Conservation (phyloP, 2,113 vertebrate genomes). For the Ibidorhyncha struthersii region DNA sequence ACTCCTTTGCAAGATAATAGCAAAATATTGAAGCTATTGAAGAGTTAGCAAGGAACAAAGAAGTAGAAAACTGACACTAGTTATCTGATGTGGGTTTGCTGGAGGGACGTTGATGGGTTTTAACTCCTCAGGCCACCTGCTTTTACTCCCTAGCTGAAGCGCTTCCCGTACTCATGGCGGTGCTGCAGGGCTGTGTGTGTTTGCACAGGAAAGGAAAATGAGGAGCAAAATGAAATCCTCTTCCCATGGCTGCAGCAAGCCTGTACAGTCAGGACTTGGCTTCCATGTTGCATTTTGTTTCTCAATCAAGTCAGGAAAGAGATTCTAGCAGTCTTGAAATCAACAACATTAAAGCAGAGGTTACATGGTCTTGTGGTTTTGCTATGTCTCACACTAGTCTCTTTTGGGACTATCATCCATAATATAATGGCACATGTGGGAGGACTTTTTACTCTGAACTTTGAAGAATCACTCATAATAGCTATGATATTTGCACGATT, state of each 20-base stretch:
- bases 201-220: neutral
- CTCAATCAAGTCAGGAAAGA: neutral
- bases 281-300: neutral
- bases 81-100: neutral
- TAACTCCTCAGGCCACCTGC: neutral
- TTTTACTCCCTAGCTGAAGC: neutral
- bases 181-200: neutral
- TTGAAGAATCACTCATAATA: constrained; percentile 40
- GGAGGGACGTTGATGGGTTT: neutral
- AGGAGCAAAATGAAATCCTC: neutral
- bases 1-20: neutral
- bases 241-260: neutral
- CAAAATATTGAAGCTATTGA: neutral
- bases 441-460: constrained; percentile 29
- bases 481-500: constrained; percentile 31
- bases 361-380: neutral
- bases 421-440: neutral
- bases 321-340: neutral
- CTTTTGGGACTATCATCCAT: neutral
- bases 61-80: neutral
- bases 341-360: neutral
- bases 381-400: neutral
- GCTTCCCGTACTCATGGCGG: neutral
- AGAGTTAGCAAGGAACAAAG: neutral
- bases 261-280: neutral